Evolutionary conservation across 2,797 vertebrate species (phyloP).

Genomic region (Poecilia gillii): DNA sequence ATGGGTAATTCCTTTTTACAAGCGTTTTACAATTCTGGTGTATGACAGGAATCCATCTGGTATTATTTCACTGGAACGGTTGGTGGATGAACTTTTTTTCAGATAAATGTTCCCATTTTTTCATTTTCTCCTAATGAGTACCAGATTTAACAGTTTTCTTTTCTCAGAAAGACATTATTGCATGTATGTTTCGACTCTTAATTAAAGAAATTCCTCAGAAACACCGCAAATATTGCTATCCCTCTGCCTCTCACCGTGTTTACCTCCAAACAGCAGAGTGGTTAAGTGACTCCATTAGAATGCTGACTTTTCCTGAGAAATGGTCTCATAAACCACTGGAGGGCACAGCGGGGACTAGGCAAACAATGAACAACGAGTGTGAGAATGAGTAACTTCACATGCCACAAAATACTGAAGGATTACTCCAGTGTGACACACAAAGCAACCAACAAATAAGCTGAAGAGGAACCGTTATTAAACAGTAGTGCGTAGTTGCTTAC

Average conservation of each 20-base stretch:
- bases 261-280: constrained; percentile 45
- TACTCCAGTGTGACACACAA: constrained; percentile 26
- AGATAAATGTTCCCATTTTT: constrained; percentile 17
- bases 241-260: constrained; percentile 19
- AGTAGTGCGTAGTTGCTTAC: constrained; percentile 3
- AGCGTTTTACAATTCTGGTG: neutral
- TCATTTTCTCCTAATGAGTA: neutral
- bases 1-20: constrained; percentile 17
- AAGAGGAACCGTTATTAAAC: constrained; percentile 18
- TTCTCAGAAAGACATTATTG: neutral
- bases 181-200: constrained; percentile 18
- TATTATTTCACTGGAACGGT: constrained; percentile 33
- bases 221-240: constrained; percentile 41
- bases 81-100: constrained; percentile 9
- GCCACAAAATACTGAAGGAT: constrained; percentile 32
- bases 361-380: constrained; percentile 34
- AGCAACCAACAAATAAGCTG: neutral
- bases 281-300: constrained; percentile 57
- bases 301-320: constrained; percentile 65
- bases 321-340: constrained; percentile 65
- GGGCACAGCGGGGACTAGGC: constrained; percentile 39
- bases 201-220: constrained; percentile 42
- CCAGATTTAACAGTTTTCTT: neutral
- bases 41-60: constrained; percentile 12
- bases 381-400: constrained; percentile 38